Evolutionary conservation across 2,888 invertebrate species (phyloP), one percentile per base, ranked within the genome.

Genomic region (Mythimna impura): DNA sequence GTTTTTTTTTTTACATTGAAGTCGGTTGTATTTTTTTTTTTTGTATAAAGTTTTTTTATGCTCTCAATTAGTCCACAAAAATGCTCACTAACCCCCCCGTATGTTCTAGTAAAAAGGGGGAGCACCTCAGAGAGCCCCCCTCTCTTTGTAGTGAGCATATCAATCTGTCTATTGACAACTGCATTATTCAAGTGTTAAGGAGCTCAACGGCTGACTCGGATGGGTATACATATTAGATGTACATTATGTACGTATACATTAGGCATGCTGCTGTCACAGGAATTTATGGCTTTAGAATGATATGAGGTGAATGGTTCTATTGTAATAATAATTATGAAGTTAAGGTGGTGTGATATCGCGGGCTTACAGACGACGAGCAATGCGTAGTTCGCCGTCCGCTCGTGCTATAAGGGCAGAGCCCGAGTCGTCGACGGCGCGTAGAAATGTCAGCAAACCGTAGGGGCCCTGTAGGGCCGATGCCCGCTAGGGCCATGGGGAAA

Each of bases 151-250:
- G 71, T 69, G 76, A 81, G 78, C 78, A 80, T 82, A 87, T 87
- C 87, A 87, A 87, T 88, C 88, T 82, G 81, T 67, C 71, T 78
- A 88, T 88, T 87, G 88, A 87, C 87, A 83, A 80, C 71, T 87
- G 78, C 87, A 87, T 87, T 88, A 88, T 87, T 88, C 85, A 87
- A 77, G 78, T 76, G 73, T 71, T 83, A 83, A 78, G 80, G 82
- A 78, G 80, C 60, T 64, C 50, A 57, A 64, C 68, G 12, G 57
- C 17, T 72, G 62, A 25, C 69, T 73, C 47, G 43, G 54, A 54
- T 58, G 36, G 60, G 58, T 62, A 70, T 58, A 61, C 61, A 40
- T 40, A 60, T 40, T 40, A 61, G 22, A 6, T 60, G 36, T 60
- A 22, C 36, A 22, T 60, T 36, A 14, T n/a, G 14, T 62, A 71